Evolutionary conservation across 2,113 vertebrate species (phyloP).

Genomic region (Solenodon paradoxus): DNA sequence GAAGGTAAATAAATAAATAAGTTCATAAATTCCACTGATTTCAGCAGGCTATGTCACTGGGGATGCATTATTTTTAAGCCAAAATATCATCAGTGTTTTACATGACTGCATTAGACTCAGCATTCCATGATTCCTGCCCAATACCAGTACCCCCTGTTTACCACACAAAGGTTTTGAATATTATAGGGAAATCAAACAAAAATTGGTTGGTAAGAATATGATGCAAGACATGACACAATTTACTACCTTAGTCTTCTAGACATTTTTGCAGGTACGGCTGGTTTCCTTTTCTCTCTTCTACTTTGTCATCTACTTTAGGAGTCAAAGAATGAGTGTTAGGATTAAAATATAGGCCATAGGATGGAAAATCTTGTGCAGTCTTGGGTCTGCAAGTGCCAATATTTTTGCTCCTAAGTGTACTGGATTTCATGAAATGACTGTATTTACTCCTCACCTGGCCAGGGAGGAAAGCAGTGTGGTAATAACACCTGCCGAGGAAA

Average conservation of each 20-base stretch:
- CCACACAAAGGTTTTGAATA: neutral
- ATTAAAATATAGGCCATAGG: neutral
- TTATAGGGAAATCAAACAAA: neutral
- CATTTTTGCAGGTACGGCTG: neutral
- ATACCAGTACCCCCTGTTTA: neutral
- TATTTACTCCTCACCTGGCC: neutral
- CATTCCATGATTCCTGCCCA: neutral
- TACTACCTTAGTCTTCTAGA: neutral
- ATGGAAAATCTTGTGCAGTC: neutral
- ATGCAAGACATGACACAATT: neutral
- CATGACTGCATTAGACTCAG: neutral
- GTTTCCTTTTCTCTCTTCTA: neutral
- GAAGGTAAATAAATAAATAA: constrained; percentile 66
- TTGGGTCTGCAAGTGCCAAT: neutral
- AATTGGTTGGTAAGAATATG: neutral
- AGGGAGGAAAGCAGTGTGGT: neutral
- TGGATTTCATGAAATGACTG: neutral
- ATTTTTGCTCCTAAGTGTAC: neutral
- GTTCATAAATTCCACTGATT: constrained; percentile 41
- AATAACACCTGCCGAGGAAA: neutral
- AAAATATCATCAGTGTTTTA: constrained; percentile 39
- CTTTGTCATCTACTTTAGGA: neutral
- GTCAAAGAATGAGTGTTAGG: neutral
- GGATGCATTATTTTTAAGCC: constrained; percentile 56
- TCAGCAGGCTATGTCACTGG: constrained; percentile 5